Percentiles rank a stretch among this genome's conserved stretches.
These are phyloP conservation scores for Tethea ocularis DNA, from an alignment of 2,888 invertebrate genomes.

Conservation along the genomic window DNA sequence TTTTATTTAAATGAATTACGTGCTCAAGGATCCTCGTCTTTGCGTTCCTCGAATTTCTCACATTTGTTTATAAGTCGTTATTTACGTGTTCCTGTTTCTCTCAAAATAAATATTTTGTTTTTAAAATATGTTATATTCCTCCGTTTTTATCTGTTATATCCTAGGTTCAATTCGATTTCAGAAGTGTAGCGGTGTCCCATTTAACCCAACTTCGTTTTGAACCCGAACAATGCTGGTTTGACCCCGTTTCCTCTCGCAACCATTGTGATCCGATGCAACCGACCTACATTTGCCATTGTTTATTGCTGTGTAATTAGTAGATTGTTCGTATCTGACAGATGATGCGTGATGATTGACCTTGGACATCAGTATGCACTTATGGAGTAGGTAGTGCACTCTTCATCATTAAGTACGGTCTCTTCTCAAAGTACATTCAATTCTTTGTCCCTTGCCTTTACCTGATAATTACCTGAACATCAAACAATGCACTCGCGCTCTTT, in stretches of 20 bases:
- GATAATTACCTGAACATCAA: neutral
- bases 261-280: constrained; percentile 56
- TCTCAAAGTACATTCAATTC: neutral
- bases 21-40: constrained; percentile 39
- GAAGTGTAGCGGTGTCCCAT: constrained; percentile 54
- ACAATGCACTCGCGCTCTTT: no score
- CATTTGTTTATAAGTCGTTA: constrained; percentile 26
- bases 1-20: constrained; percentile 35
- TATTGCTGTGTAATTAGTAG: constrained; percentile 46
- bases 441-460: neutral
- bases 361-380: constrained; percentile 25
- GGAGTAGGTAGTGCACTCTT: no score
- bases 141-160: constrained; percentile 25
- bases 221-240: constrained; percentile 64
- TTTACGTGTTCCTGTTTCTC: constrained; percentile 17
- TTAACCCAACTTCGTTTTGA: constrained; percentile 50
- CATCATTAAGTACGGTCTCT: neutral
- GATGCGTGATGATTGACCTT: constrained; percentile 31
- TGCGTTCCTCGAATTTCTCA: constrained; percentile 31
- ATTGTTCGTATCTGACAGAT: constrained; percentile 25
- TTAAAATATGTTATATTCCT: constrained; percentile 6
- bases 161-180: constrained; percentile 55
- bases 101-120: constrained; percentile 18
- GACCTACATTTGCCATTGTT: constrained; percentile 60
- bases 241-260: constrained; percentile 58